phyloP scores from a whole-genome alignment of 2,888 invertebrate genomes.

The Tetragonula carbonaria region DNA sequence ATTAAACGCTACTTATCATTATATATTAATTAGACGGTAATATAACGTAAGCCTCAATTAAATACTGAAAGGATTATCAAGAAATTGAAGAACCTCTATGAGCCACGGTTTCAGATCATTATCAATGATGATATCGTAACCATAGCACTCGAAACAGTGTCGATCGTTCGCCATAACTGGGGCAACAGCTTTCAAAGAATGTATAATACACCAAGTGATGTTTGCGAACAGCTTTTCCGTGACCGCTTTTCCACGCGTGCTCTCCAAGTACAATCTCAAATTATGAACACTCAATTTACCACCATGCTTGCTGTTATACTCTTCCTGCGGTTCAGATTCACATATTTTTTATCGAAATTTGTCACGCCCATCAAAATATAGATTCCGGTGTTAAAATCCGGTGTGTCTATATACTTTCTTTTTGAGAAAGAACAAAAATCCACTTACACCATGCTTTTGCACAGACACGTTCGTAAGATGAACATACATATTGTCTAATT shows the following conservation, averaged over 20 bases:
- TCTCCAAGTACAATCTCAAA: constrained; percentile 94
- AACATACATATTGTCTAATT: constrained; percentile 96
- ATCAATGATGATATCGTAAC: constrained; percentile 98
- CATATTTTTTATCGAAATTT: not conserved
- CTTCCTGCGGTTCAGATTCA: constrained; percentile 86
- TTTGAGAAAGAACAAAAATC: not conserved
- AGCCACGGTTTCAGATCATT: constrained; percentile 94
- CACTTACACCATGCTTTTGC: constrained; percentile 96
- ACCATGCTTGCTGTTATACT: constrained; percentile 97
- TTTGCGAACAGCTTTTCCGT: constrained; percentile 95
- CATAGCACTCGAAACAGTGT: constrained; percentile 97
- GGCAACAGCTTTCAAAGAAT: constrained; percentile 96
- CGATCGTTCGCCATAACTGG: constrained; percentile 97
- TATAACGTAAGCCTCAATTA: not conserved
- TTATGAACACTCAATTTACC: constrained; percentile 98
- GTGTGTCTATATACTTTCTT: not conserved
- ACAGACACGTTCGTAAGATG: constrained; percentile 98
- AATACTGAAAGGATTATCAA: not conserved
- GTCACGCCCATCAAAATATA: not conserved
- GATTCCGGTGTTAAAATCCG: not conserved
- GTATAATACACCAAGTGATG: constrained; percentile 95
- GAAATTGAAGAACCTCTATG: constrained; percentile 75
- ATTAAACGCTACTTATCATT: not conserved
- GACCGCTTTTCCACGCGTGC: constrained; percentile 94
- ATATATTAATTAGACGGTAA: not conserved